These are phyloP conservation scores for Procavia capensis DNA, from an alignment of 2,113 vertebrate species.

Conservation along the genomic window DNA sequence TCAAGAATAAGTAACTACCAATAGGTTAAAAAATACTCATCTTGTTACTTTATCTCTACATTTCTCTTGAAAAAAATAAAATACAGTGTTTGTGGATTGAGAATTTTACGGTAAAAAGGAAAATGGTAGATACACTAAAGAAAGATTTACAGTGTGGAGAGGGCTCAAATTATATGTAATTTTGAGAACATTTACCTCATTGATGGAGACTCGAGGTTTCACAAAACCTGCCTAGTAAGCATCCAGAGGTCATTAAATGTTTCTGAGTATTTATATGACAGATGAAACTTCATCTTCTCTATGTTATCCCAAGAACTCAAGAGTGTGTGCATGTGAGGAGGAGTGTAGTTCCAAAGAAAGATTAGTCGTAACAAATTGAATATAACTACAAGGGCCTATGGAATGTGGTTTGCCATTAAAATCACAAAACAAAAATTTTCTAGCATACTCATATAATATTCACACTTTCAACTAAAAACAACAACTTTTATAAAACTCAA, in stretches of 20 bases:
- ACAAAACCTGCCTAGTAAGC: neutral
- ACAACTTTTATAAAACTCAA: conserved; percentile 2
- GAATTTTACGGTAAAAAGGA: neutral
- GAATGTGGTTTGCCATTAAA: neutral
- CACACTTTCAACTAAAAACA: neutral
- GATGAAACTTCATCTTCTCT: neutral
- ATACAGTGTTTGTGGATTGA: neutral
- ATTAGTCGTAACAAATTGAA: neutral
- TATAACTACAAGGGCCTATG: neutral
- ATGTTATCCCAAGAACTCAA: neutral
- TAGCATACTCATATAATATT: neutral
- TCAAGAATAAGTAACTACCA: neutral
- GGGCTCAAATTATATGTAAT: neutral
- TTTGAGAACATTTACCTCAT: neutral
- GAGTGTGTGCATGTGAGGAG: neutral
- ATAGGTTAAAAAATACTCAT: neutral
- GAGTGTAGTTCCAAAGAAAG: neutral
- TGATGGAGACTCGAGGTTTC: neutral
- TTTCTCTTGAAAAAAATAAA: neutral
- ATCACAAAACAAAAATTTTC: neutral
- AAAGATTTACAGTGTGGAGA: neutral
- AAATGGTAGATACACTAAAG: neutral
- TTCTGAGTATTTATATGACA: neutral
- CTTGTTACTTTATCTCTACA: neutral
- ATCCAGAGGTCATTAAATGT: neutral